Evolutionary conservation across 2,797 vertebrate species (phyloP).

Genomic region (Hemitrygon akajei): DNA sequence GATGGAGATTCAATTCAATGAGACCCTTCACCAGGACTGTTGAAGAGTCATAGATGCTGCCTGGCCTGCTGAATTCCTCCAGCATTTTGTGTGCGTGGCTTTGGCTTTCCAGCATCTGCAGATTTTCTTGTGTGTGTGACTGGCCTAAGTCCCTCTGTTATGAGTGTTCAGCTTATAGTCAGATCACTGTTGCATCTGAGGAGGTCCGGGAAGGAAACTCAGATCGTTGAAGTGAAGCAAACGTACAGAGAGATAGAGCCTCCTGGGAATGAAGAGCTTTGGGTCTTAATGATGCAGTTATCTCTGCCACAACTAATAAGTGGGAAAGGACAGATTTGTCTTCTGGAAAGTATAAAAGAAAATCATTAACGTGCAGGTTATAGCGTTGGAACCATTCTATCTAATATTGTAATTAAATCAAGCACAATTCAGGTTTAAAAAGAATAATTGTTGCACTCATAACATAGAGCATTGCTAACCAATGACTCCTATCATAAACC

Average conservation of each 20-base stretch:
- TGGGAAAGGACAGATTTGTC: conserved; percentile 19
- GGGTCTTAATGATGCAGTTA: neutral
- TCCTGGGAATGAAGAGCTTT: neutral
- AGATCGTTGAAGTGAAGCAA: neutral
- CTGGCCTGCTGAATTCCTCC: too few species aligned
- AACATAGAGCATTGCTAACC: conserved; percentile 69
- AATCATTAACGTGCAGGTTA: neutral
- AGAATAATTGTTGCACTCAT: conserved; percentile 63
- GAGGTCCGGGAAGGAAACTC: neutral
- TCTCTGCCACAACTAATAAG: conserved; percentile 15
- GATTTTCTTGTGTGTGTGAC: too few species aligned
- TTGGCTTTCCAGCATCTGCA: too few species aligned
- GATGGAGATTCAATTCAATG: too few species aligned
- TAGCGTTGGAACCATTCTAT: neutral
- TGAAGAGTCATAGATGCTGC: too few species aligned
- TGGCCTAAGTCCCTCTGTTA: neutral
- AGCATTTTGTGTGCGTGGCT: too few species aligned
- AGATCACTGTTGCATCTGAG: too few species aligned
- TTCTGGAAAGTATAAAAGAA: conserved; percentile 25
- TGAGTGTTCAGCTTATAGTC: too few species aligned
- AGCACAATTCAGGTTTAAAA: conserved; percentile 59
- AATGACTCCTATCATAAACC: conserved; percentile 30
- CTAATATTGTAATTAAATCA: conserved; percentile 27
- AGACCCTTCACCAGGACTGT: too few species aligned
- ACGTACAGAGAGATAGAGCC: neutral